Conservation (phyloP, 2,888 invertebrate genomes). For the Sussaba pulchella region DNA sequence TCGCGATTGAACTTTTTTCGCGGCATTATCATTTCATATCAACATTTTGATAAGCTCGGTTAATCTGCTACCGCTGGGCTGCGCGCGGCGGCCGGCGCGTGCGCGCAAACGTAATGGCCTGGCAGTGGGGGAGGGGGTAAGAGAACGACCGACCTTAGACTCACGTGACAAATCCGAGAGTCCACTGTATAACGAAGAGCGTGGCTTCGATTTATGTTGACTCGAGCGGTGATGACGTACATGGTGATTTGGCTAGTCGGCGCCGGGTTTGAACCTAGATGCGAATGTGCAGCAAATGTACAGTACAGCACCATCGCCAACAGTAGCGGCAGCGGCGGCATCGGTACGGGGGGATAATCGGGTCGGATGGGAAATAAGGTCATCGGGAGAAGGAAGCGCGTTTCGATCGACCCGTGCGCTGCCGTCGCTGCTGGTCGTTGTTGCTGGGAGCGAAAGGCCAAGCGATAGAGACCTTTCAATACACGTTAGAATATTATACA, state of each 20-base stretch:
- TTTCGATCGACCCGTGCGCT: slow-evolving; percentile 63
- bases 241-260: slow-evolving; percentile 30
- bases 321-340: slow-evolving; percentile 33
- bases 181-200: no score
- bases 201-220: slow-evolving; percentile 42
- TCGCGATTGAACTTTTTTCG: no score
- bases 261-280: slow-evolving; percentile 58
- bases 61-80: no score
- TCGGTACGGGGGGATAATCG: slow-evolving; percentile 57
- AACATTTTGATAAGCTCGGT: no score
- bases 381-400: slow-evolving; percentile 67
- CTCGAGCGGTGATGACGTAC: slow-evolving; percentile 64
- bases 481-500: background rate
- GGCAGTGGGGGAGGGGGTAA: no score
- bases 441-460: slow-evolving; percentile 45
- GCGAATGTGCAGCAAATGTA: slow-evolving; percentile 50
- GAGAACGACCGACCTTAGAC: no score
- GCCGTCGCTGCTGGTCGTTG: slow-evolving; percentile 56
- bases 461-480: slow-evolving; percentile 48
- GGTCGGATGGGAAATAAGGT: slow-evolving; percentile 69
- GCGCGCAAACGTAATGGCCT: no score
- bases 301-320: slow-evolving; percentile 11
- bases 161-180: no score
- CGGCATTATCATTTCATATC: no score
- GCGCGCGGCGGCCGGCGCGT: no score